Conservation (phyloP, 2,113 vertebrate genomes). For the Deroptyus accipitrinus region DNA sequence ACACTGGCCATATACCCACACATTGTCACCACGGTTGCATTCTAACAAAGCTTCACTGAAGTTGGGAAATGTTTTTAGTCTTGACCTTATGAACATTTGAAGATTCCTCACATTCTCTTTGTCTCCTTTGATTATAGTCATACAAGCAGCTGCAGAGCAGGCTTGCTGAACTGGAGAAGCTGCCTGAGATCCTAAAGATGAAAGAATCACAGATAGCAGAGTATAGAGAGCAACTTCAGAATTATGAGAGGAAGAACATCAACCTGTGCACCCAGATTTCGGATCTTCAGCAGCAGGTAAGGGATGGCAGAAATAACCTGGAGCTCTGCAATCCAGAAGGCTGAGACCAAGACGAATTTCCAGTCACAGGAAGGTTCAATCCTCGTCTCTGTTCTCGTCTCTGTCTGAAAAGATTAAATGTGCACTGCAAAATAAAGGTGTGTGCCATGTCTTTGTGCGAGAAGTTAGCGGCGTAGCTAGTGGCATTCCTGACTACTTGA, state of each 20-base stretch:
- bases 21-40: neutral
- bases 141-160: slow-evolving; percentile 79
- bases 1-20: neutral
- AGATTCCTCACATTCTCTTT: neutral
- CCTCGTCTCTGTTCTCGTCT: slow-evolving; percentile 61
- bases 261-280: slow-evolving; percentile 82
- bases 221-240: slow-evolving; percentile 80
- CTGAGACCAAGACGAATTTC: slow-evolving; percentile 47
- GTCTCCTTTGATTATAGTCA: slow-evolving; percentile 43
- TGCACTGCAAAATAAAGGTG: slow-evolving; percentile 76
- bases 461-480: slow-evolving; percentile 4
- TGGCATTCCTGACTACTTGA: neutral
- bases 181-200: slow-evolving; percentile 83
- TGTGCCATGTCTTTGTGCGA: slow-evolving; percentile 69
- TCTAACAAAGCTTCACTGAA: neutral
- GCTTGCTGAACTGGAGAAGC: slow-evolving; percentile 83
- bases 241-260: slow-evolving; percentile 81
- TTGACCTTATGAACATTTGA: neutral
- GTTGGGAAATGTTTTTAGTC: neutral
- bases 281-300: slow-evolving; percentile 88
- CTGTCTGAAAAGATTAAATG: slow-evolving; percentile 74
- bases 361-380: slow-evolving; percentile 56
- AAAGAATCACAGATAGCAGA: slow-evolving; percentile 83
- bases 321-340: neutral
- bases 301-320: slow-evolving; percentile 69